Evolutionary conservation across 2,797 vertebrate species (phyloP).

Genomic region (Discoglossus pictus): DNA sequence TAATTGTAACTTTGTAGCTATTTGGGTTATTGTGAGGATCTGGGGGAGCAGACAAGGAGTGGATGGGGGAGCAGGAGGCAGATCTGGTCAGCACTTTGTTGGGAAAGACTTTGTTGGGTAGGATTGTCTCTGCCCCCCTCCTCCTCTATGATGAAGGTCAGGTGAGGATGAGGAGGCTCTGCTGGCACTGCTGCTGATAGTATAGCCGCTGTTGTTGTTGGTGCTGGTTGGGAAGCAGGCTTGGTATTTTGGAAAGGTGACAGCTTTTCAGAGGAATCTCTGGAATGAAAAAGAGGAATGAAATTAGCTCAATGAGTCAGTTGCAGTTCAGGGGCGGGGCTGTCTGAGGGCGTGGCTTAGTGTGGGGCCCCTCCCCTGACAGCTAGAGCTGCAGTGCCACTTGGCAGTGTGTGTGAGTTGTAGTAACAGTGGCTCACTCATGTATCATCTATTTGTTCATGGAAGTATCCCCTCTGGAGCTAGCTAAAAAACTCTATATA

Average conservation of each 20-base stretch:
- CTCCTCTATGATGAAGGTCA: conserved; percentile 42
- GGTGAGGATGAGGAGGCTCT: conserved; percentile 48
- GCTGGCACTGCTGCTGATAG: conserved; percentile 24
- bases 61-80: conserved; percentile 19
- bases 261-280: conserved; percentile 58
- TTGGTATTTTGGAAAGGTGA: conserved; percentile 59
- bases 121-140: conserved; percentile 51
- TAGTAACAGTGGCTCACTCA: no score
- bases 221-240: conserved; percentile 42
- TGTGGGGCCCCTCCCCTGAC: not conserved
- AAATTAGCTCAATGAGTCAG: conserved; percentile 58
- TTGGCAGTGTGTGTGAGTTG: not conserved
- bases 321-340: conserved; percentile 41
- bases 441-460: no score
- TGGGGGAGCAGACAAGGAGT: conserved; percentile 7
- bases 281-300: conserved; percentile 60
- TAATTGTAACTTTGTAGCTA: conserved; percentile 11
- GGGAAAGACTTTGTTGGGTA: conserved; percentile 37
- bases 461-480: no score
- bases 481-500: no score
- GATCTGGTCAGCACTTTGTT: conserved; percentile 41
- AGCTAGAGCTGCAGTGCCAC: conserved; percentile 8
- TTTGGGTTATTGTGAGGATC: conserved; percentile 13
- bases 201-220: conserved; percentile 28
- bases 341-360: conserved; percentile 18